These are phyloP conservation scores for Pocillopora grandis DNA, from an alignment of 92 coral and sea anemone genomes.

Conservation along the genomic window DNA sequence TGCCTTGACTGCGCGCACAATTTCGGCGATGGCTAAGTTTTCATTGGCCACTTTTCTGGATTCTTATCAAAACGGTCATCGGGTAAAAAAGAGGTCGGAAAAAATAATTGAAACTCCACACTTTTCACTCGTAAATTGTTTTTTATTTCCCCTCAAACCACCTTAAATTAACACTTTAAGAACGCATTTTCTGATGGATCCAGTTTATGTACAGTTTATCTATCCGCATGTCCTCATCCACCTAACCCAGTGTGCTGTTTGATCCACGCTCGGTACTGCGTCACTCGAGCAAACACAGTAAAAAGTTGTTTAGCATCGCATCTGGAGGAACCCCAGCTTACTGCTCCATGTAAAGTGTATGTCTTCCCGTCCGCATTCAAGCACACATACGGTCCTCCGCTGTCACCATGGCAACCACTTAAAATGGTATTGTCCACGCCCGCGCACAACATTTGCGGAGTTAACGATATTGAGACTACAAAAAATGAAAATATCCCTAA, in stretches of 20 bases:
- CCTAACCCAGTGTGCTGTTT: conserved; percentile 19
- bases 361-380: conserved; percentile 19
- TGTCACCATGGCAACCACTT: conserved; percentile 79
- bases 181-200: too few relatives aligned
- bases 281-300: conserved; percentile 55
- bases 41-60: too few relatives aligned
- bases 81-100: too few relatives aligned
- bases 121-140: too few relatives aligned
- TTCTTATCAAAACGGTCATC: too few relatives aligned
- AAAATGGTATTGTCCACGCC: conserved; percentile 62
- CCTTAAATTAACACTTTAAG: too few relatives aligned
- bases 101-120: too few relatives aligned
- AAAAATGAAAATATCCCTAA: too few relatives aligned
- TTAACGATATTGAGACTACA: conserved; percentile 21
- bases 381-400: conserved; percentile 72
- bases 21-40: too few relatives aligned
- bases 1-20: too few relatives aligned
- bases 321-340: conserved; percentile 51
- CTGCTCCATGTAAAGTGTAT: conserved; percentile 45
- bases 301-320: conserved; percentile 35
- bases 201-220: too few relatives aligned
- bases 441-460: conserved; percentile 65
- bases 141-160: too few relatives aligned
- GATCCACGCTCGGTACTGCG: conserved; percentile 50
- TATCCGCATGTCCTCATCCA: background rate